These are phyloP conservation scores for Pemphredon lugubris DNA, from an alignment of 2,888 invertebrate genomes.

Conservation along the genomic window DNA sequence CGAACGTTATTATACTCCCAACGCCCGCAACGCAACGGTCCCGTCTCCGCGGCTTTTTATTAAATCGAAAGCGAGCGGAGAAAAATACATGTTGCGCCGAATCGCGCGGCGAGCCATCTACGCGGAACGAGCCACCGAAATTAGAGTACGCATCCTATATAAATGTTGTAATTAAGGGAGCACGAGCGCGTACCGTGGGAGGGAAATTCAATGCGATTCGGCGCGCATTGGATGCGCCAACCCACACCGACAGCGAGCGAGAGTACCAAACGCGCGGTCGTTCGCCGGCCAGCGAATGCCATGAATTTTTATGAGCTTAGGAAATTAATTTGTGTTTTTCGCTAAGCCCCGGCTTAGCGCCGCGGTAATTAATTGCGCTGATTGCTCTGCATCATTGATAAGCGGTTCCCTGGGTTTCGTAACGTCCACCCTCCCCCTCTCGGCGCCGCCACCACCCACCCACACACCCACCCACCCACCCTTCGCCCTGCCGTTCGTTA, in stretches of 20 bases:
- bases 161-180: constrained; percentile 11
- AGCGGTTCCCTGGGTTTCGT: constrained; percentile 74
- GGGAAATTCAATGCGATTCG: constrained; percentile 20
- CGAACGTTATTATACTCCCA: too few species aligned
- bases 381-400: constrained; percentile 81
- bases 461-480: constrained; percentile 52
- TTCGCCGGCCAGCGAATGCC: constrained; percentile 44
- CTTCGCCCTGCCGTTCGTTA: constrained; percentile 25
- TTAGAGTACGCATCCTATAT: background rate
- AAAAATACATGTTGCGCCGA: background rate
- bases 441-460: too few species aligned
- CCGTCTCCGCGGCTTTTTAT: background rate
- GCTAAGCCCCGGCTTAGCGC: constrained; percentile 78
- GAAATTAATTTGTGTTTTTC: constrained; percentile 80
- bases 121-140: background rate
- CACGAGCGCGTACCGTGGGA: constrained; percentile 8
- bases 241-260: background rate
- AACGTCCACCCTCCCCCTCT: constrained; percentile 59
- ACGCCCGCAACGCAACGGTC: background rate
- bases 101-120: background rate
- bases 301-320: constrained; percentile 80
- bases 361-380: constrained; percentile 81
- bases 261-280: constrained; percentile 14
- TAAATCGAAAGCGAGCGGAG: background rate
- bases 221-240: constrained; percentile 11